These are phyloP conservation scores for Philonicus albiceps DNA, from an alignment of 2,888 invertebrate genomes.

Conservation along the genomic window DNA sequence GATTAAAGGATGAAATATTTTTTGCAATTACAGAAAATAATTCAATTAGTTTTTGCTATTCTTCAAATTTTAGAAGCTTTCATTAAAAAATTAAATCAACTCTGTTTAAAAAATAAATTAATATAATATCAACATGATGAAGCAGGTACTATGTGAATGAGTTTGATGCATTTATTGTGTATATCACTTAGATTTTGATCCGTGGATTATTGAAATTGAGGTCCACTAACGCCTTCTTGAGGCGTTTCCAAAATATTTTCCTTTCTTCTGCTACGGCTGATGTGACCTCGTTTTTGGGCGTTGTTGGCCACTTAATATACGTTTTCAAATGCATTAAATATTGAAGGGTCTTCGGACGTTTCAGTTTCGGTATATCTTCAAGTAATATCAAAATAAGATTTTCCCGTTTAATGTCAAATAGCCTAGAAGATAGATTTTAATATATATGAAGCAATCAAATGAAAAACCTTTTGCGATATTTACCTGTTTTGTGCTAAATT, in stretches of 20 bases:
- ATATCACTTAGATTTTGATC: background rate
- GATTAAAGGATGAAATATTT: background rate
- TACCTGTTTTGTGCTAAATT: constrained; percentile 73
- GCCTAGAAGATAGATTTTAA: constrained; percentile 58
- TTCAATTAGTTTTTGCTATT: background rate
- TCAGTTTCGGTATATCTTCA: constrained; percentile 69
- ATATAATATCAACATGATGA: background rate
- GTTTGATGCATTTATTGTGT: background rate
- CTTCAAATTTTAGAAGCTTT: background rate
- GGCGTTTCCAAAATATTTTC: constrained; percentile 61
- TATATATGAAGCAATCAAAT: background rate
- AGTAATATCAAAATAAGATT: constrained; percentile 71
- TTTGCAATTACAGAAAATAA: background rate
- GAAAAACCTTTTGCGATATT: background rate
- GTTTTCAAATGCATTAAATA: constrained; percentile 75
- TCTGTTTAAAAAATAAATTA: constrained; percentile 8
- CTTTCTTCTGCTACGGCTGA: constrained; percentile 55
- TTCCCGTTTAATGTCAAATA: constrained; percentile 70
- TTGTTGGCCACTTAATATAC: constrained; percentile 72
- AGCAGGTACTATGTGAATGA: background rate
- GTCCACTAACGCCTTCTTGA: constrained; percentile 56
- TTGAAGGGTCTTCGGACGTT: constrained; percentile 70
- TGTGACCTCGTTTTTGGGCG: constrained; percentile 50
- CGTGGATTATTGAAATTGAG: constrained; percentile 47
- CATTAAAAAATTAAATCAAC: background rate